Percentiles rank a stretch among this genome's conserved stretches.
Evolutionary conservation across 2,113 vertebrate species (phyloP).

Genomic region (Egretta garzetta): DNA sequence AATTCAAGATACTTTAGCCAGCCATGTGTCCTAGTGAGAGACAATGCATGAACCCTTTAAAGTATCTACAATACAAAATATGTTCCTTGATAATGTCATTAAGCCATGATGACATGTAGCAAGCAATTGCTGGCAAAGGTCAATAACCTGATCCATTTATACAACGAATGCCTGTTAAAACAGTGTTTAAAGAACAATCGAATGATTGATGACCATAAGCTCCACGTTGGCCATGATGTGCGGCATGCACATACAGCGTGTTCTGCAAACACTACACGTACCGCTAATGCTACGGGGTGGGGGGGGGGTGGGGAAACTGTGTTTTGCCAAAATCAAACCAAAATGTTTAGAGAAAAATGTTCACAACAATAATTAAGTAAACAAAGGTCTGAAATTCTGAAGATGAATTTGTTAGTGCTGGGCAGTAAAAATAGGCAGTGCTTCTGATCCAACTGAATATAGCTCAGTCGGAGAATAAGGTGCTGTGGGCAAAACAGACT

Average conservation of each 20-base stretch:
- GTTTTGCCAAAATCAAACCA: background rate
- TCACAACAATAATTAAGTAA: background rate
- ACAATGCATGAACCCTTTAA: conserved; percentile 47
- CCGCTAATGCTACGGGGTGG: background rate
- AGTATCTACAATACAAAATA: conserved; percentile 54
- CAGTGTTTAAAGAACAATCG: conserved; percentile 62
- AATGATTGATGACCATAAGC: conserved; percentile 60
- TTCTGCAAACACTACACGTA: background rate
- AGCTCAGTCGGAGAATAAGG: background rate
- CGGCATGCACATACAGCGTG: background rate
- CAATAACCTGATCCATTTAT: conserved; percentile 70
- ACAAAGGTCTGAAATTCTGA: background rate
- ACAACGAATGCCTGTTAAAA: conserved; percentile 64
- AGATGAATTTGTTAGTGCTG: background rate
- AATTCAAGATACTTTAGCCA: conserved; percentile 51
- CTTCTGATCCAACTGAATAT: background rate
- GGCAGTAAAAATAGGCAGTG: background rate
- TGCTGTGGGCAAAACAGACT: background rate
- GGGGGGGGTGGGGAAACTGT: background rate
- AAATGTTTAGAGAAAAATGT: background rate
- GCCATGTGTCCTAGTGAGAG: conserved; percentile 42
- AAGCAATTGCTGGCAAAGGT: conserved; percentile 69
- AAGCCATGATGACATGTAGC: conserved; percentile 65
- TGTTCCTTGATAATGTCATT: conserved; percentile 67
- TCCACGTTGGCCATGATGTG: conserved; percentile 10